Base-by-base conservation (phyloP, 2,888 invertebrate species). In the Ormyrus labotus region DNA sequence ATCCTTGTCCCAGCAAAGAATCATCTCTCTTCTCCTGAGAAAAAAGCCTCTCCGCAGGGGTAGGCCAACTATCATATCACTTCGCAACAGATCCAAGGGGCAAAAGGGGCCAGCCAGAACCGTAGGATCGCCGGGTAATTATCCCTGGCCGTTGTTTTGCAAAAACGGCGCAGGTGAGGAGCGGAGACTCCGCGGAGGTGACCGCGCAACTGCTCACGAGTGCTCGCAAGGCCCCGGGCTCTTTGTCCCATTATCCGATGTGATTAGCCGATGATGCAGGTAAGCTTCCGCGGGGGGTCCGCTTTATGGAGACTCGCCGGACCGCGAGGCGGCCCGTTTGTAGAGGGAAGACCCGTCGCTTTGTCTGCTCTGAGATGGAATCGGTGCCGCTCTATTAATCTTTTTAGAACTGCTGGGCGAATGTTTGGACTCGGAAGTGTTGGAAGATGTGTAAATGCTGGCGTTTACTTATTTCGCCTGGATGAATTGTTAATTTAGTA, bases 231-330 rank as follows among this genome's bases (percentile, higher is more conserved):
- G 10, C 2, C 48, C 5, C 64, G 57, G 34, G 13, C 34, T 90
- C 90, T 90, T 88, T 87, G 50, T 5, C 47, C 5, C 67, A 71
- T 76, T 80, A 76, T 76, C 89, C 90, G 88, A 88, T 87, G 88
- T 89, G 90, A 90, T 90, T 90, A 90, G 90, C 88, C 89, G 89
- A 90, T 90, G 90, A 90, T 90, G 90, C 90, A 90, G 90, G 90
- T 90, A 90, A 90, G 89, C 90, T 89, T 84, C 90, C 87, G 88
- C 90, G 87, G 90, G 90, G 90, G 90, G 90, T 89, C 89, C 87
- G 19, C 85, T 88, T 90, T 90, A 71, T 77, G 55, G 45, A 48
- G 10, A 19, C 19, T 5, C 10, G 10, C 8, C 50, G 19, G n/a
- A 34, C 34, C 19, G 19, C 19, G 45, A 51, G 60, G 11, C 45